Conservation (phyloP, 2,888 invertebrate genomes). For the Athalia rosae region DNA sequence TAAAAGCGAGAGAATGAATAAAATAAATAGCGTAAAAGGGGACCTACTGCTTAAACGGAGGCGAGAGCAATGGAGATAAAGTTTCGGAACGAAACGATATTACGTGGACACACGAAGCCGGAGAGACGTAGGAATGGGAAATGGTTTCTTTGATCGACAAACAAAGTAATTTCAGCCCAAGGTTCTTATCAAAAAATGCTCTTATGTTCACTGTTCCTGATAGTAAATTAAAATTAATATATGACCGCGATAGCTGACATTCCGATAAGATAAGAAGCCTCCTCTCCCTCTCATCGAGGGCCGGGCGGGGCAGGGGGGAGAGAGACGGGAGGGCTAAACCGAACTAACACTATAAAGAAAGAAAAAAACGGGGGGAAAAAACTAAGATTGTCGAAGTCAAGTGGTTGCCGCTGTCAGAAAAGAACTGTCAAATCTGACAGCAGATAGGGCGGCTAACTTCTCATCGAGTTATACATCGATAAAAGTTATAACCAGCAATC, state of each 20-base stretch:
- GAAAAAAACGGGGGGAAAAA: slow-evolving; percentile 41
- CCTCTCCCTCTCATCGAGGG: not conserved
- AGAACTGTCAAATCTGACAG: slow-evolving; percentile 44
- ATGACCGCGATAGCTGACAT: slow-evolving; percentile 54
- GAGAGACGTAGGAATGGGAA: slow-evolving; percentile 21
- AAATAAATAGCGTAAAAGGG: not conserved
- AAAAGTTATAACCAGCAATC: too few relatives aligned
- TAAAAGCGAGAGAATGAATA: not conserved
- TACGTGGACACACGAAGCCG: not conserved
- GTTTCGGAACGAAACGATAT: too few relatives aligned
- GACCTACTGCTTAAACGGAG: too few relatives aligned
- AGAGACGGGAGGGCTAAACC: not conserved
- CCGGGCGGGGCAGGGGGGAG: not conserved
- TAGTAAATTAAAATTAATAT: slow-evolving; percentile 61
- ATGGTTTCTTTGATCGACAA: slow-evolving; percentile 41
- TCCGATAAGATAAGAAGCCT: slow-evolving; percentile 59
- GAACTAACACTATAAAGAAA: slow-evolving; percentile 3
- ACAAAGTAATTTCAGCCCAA: slow-evolving; percentile 37
- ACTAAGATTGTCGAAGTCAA: slow-evolving; percentile 31
- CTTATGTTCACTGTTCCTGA: slow-evolving; percentile 37
- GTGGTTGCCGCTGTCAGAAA: slow-evolving; percentile 47
- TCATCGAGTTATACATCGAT: slow-evolving; percentile 39
- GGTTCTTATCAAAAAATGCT: slow-evolving; percentile 42
- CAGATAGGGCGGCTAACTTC: slow-evolving; percentile 18
- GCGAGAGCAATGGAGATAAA: too few relatives aligned